Percentiles rank a stretch among this genome's conserved stretches.
Evolutionary conservation across 2,888 invertebrate genomes (phyloP).

Genomic region (Epicampocera succincta): DNA sequence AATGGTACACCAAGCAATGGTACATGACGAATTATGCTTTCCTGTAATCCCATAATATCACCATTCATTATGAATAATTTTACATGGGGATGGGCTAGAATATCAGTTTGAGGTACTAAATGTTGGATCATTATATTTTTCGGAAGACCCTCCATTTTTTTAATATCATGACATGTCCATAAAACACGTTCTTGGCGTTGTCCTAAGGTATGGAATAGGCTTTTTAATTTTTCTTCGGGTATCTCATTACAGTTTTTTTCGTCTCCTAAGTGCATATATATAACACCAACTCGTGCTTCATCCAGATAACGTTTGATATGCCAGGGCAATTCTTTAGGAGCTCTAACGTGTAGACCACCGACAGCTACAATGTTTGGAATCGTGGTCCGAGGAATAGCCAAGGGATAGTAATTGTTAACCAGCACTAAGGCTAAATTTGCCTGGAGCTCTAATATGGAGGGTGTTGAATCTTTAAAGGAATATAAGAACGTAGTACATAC

Average conservation of each 20-base stretch:
- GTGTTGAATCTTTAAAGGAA: conserved; percentile 55
- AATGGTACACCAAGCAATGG: conserved; percentile 82
- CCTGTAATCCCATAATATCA: conserved; percentile 80
- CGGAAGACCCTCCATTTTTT: conserved; percentile 78
- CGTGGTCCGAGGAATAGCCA: conserved; percentile 81
- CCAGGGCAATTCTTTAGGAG: conserved; percentile 79
- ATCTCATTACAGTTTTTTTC: conserved; percentile 81
- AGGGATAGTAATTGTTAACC: conserved; percentile 82
- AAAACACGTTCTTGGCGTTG: conserved; percentile 80
- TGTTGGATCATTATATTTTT: conserved; percentile 82
- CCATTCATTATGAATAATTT: conserved; percentile 82
- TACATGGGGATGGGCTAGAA: conserved; percentile 82
- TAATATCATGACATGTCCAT: conserved; percentile 82
- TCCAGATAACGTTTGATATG: conserved; percentile 81
- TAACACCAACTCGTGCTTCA: conserved; percentile 80
- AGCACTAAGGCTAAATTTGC: conserved; percentile 82
- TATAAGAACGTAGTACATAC: background rate
- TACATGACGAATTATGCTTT: conserved; percentile 81
- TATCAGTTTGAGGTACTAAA: conserved; percentile 83
- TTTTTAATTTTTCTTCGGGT: conserved; percentile 77
- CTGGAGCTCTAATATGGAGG: conserved; percentile 80
- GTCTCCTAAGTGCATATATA: conserved; percentile 82
- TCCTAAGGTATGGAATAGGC: conserved; percentile 79
- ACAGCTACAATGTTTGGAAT: conserved; percentile 82
- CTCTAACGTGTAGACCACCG: conserved; percentile 83